Evolutionary conservation across 2,888 invertebrate genomes (phyloP).

Genomic region (Drosophila sordidula): DNA sequence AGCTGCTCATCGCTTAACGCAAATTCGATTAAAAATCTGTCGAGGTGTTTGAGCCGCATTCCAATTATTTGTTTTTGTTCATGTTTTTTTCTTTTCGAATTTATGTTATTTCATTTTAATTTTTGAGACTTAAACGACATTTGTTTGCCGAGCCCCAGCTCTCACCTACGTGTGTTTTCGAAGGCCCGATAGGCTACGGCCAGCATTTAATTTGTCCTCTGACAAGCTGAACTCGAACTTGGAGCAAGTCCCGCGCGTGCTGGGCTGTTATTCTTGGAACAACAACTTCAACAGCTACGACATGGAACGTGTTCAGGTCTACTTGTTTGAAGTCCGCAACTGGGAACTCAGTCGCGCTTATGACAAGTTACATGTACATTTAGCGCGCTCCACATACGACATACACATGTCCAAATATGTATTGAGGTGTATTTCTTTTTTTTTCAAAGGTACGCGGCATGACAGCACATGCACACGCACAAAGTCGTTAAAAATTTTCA

Average conservation of each 20-base stretch:
- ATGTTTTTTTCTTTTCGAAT: constrained; percentile 15
- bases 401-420: constrained; percentile 43
- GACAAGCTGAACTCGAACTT: constrained; percentile 19
- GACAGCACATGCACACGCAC: constrained; percentile 33
- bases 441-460: neutral
- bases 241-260: constrained; percentile 62
- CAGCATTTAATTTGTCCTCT: constrained; percentile 59
- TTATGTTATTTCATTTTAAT: constrained; percentile 70
- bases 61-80: constrained; percentile 21
- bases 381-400: constrained; percentile 66
- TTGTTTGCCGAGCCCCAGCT: constrained; percentile 46
- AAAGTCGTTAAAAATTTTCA: constrained; percentile 68
- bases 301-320: constrained; percentile 67
- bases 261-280: constrained; percentile 71
- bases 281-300: constrained; percentile 57
- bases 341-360: constrained; percentile 53
- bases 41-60: constrained; percentile 53
- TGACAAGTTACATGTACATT: constrained; percentile 73
- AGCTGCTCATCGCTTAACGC: constrained; percentile 79
- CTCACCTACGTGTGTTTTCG: constrained; percentile 65
- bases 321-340: constrained; percentile 19
- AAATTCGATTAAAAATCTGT: constrained; percentile 69
- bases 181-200: constrained; percentile 38
- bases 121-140: constrained; percentile 35
- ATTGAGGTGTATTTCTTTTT: constrained; percentile 10